Base-by-base conservation (phyloP, 2,888 invertebrate species). In the Lasioglossum vierecki region DNA sequence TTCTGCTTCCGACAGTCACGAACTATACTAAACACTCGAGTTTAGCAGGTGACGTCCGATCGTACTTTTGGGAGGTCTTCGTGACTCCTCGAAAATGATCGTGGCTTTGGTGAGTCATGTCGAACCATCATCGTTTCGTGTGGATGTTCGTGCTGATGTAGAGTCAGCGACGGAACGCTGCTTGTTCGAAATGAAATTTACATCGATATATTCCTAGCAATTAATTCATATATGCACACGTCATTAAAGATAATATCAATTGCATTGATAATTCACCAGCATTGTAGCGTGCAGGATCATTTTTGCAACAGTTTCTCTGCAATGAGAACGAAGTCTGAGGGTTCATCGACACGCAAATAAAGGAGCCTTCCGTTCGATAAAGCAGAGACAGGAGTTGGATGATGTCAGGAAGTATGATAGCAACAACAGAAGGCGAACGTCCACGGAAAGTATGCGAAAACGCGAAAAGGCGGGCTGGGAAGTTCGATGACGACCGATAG, bases 1-100 rank as follows among this genome's bases (percentile, higher is more conserved):
- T 53, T 3, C 57, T n/a, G 77, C 89, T 86, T 75, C 83, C 63
- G 80, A 86, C 82, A 63, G 75, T 76, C 83, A 75, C 73, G 74
- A 70, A 74, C 35, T 8, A 18, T 3, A n/a, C 41, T 68, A 41
- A 68, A 68, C 35, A n/a, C 39, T 68, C 68, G 6, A 18, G 2
- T 68, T 68, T 11, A 66, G 2, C 0, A 35, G 22, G 18, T 3
- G 68, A 39, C 53, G 35, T 22, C 4, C 39, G 22, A n/a, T 39
- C 35, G 4, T 18, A 68, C 35, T 22, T 35, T 68, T 18, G 35
- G 35, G 68, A 35, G 39, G 39, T 68, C 68, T 39, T 39, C 68
- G 68, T 39, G 39, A 39, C 68, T 39, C 9, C 68, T 35, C 49
- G 18, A 53, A 53, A 22, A 6, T 66, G 30, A 15, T 66, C 6